These are phyloP conservation scores for Halichoeres trimaculatus DNA, from an alignment of 2,113 vertebrate genomes.

Conservation along the genomic window DNA sequence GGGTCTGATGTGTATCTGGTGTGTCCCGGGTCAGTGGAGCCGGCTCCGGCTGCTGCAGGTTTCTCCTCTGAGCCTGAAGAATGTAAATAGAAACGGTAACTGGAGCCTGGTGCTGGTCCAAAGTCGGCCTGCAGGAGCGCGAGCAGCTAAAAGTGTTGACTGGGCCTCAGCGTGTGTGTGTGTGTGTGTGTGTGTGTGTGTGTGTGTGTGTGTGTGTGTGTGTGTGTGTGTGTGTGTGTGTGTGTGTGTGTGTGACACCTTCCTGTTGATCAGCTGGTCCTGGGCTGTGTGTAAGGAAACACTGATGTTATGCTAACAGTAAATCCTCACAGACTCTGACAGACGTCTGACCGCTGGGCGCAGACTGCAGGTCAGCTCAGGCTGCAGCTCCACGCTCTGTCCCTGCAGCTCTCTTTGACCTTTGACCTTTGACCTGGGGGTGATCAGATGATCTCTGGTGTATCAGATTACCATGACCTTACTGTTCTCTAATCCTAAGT, in stretches of 20 bases:
- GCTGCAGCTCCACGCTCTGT: neutral
- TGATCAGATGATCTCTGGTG: too few species aligned
- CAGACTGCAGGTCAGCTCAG: neutral
- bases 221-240: slow-evolving; percentile 26
- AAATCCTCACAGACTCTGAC: slow-evolving; percentile 25
- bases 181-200: too few species aligned
- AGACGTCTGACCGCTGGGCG: neutral
- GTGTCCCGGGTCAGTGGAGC: neutral
- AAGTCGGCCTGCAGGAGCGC: neutral
- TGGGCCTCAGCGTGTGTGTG: slow-evolving; percentile 11
- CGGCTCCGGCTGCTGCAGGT: slow-evolving; percentile 7
- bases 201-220: slow-evolving; percentile 29
- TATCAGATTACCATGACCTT: too few species aligned
- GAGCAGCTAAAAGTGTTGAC: slow-evolving; percentile 35
- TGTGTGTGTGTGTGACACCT: slow-evolving; percentile 33
- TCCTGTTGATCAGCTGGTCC: slow-evolving; percentile 33
- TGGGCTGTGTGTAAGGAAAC: slow-evolving; percentile 3
- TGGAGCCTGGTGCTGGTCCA: slow-evolving; percentile 1
- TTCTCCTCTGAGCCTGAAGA: slow-evolving; percentile 27
- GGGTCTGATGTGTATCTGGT: neutral
- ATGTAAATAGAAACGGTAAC: slow-evolving; percentile 65
- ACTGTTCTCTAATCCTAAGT: too few species aligned
- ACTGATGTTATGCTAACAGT: slow-evolving; percentile 28
- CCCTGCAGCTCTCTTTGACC: too few species aligned
- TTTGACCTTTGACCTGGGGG: too few species aligned